Evolutionary conservation across 2,113 vertebrate species (phyloP).

Genomic region (Lophotis ruficrista): DNA sequence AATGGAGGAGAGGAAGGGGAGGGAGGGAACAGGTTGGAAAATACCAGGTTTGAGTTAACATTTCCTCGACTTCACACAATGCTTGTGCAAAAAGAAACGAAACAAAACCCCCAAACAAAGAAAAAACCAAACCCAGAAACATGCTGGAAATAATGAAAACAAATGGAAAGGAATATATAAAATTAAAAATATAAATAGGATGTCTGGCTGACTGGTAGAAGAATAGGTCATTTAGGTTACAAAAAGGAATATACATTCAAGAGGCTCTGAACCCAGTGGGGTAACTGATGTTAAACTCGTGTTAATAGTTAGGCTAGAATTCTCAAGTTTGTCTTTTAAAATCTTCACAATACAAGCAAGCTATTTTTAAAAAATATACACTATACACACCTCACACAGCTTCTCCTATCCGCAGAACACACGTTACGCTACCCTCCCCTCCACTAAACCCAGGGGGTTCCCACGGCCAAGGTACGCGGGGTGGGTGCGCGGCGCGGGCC

Average conservation of each 20-base stretch:
- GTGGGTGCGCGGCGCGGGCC: neutral
- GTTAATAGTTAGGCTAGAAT: conserved; percentile 86
- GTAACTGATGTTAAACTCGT: conserved; percentile 79
- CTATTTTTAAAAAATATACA: conserved; percentile 90
- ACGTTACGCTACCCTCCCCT: conserved; percentile 68
- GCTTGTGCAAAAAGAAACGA: conserved; percentile 70
- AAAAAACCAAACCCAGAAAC: conserved; percentile 55
- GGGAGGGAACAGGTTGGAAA: conserved; percentile 54
- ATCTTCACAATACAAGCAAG: conserved; percentile 88
- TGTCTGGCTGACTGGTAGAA: conserved; percentile 77
- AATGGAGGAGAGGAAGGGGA: conserved; percentile 42
- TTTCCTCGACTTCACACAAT: conserved; percentile 72
- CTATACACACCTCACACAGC: conserved; percentile 89
- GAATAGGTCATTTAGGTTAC: conserved; percentile 78
- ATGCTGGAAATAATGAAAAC: conserved; percentile 74
- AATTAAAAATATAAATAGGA: conserved; percentile 81
- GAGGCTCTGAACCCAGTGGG: conserved; percentile 82
- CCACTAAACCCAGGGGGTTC: conserved; percentile 50
- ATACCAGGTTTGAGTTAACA: conserved; percentile 39
- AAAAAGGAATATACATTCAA: conserved; percentile 84
- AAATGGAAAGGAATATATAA: conserved; percentile 74
- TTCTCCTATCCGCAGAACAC: conserved; percentile 75
- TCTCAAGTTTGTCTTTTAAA: conserved; percentile 86
- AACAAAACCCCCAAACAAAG: neutral
- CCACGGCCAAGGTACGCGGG: conserved; percentile 16